Conservation (phyloP, 2,113 vertebrate genomes). For the Syrmaticus mikado region DNA sequence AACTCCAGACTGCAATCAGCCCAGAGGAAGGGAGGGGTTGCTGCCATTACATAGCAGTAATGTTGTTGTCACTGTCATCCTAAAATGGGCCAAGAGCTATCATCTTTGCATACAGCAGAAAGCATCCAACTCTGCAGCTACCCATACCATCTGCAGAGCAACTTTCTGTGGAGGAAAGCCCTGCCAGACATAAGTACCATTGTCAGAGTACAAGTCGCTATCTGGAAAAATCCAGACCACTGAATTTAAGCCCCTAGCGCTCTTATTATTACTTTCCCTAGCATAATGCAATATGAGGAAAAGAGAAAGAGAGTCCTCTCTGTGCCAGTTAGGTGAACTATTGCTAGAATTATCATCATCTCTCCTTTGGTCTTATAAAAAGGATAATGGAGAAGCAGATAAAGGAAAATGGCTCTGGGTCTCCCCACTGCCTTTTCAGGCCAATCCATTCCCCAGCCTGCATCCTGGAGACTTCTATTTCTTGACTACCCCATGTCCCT, state of each 20-base stretch:
- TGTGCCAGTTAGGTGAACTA: not conserved
- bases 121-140: not conserved
- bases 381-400: not conserved
- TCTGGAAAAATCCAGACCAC: not conserved
- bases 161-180: not conserved
- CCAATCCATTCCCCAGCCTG: accelerated
- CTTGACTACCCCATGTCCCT: not conserved
- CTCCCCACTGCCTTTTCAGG: not conserved
- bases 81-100: not conserved
- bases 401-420: not conserved
- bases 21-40: not conserved
- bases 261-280: not conserved
- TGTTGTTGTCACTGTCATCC: not conserved
- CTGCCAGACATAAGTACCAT: not conserved
- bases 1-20: constrained; percentile 21
- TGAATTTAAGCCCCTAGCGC: not conserved
- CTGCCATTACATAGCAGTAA: not conserved
- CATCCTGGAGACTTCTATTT: not conserved
- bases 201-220: not conserved
- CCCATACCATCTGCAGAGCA: not conserved
- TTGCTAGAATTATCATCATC: not conserved
- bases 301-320: not conserved
- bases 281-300: not conserved
- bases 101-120: not conserved
- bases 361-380: not conserved